These are phyloP conservation scores for Elgaria multicarinata DNA, from an alignment of 2,113 vertebrate genomes.

Conservation along the genomic window DNA sequence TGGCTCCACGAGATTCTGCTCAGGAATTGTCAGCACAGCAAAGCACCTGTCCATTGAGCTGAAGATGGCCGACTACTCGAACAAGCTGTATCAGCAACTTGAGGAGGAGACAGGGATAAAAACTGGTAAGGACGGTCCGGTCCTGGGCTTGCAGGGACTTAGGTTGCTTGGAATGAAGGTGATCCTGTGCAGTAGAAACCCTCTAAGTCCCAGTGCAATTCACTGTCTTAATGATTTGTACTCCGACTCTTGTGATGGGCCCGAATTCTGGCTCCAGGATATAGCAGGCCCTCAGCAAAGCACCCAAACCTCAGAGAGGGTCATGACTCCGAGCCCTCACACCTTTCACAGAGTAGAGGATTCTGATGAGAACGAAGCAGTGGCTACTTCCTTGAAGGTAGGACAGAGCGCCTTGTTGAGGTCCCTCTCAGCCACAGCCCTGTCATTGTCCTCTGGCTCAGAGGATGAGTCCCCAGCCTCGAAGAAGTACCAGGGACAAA, in stretches of 20 bases:
- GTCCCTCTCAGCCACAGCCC: no score
- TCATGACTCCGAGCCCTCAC: no score
- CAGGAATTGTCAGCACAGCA: constrained; percentile 91
- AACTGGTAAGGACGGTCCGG: constrained; percentile 81
- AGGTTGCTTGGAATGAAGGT: neutral
- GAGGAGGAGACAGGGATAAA: constrained; percentile 91
- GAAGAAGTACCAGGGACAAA: no score
- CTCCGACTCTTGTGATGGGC: neutral
- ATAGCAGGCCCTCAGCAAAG: neutral
- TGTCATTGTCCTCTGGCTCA: no score
- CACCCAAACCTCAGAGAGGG: no score
- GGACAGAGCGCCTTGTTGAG: no score
- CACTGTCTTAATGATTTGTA: neutral
- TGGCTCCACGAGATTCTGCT: constrained; percentile 92
- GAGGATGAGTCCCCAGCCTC: no score
- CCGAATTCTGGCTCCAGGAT: neutral
- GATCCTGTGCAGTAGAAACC: neutral
- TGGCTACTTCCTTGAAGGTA: no score
- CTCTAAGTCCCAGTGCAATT: neutral
- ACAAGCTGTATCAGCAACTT: constrained; percentile 89
- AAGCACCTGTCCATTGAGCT: constrained; percentile 89
- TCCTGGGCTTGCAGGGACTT: neutral
- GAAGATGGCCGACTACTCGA: constrained; percentile 95
- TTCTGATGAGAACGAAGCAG: no score
- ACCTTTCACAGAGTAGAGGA: no score